phyloP scores from a whole-genome alignment of 2,888 invertebrate species.

The Odontomyia ornata region DNA sequence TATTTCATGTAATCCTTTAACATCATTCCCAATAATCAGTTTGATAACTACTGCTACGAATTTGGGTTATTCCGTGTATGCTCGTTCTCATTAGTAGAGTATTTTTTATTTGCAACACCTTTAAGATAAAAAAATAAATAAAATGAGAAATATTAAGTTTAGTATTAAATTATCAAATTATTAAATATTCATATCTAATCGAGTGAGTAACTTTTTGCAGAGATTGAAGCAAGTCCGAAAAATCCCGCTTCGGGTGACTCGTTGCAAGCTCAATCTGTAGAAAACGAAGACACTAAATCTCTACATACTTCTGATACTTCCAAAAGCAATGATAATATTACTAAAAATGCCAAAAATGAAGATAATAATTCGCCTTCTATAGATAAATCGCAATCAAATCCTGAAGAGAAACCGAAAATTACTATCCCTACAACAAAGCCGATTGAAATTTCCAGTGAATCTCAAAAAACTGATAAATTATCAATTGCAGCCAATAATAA shows the following conservation, averaged over 20 bases:
- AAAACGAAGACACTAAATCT: slow-evolving; percentile 3
- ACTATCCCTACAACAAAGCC: not conserved
- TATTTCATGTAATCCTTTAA: no score
- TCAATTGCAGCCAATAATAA: slow-evolving; percentile 44
- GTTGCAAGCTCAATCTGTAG: slow-evolving; percentile 29
- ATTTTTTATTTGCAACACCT: no score
- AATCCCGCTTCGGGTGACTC: slow-evolving; percentile 15
- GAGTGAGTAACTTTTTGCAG: slow-evolving; percentile 25
- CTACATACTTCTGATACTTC: not conserved
- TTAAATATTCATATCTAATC: slow-evolving; percentile 7
- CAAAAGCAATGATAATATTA: slow-evolving; percentile 13
- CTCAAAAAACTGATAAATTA: slow-evolving; percentile 41
- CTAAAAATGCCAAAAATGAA: not conserved
- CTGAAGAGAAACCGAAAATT: not conserved
- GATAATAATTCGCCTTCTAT: slow-evolving; percentile 4
- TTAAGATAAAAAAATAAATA: no score
- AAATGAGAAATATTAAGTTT: no score
- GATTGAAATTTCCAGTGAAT: not conserved
- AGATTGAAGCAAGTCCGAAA: slow-evolving; percentile 31
- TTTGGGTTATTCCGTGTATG: no score
- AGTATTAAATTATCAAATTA: no score
- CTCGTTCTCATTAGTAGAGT: no score
- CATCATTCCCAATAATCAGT: no score
- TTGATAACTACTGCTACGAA: no score
- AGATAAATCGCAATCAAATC: not conserved